Evolutionary conservation across 2,113 vertebrate species (phyloP).

Genomic region (Hipposideros armiger): DNA sequence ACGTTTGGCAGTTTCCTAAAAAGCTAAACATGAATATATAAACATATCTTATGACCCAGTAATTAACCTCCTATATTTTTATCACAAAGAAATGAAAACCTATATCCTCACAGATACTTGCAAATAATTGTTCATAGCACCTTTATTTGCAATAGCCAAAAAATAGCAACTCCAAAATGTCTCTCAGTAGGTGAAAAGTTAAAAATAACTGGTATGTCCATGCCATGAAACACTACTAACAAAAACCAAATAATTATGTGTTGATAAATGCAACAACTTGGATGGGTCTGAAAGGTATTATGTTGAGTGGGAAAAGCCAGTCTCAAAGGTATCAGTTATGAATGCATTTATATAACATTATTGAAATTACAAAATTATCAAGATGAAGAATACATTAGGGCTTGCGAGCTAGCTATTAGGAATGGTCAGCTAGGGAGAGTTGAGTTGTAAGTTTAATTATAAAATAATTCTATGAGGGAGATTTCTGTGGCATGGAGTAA

Average conservation of each 20-base stretch:
- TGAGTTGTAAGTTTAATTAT: not conserved
- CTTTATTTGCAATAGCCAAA: not conserved
- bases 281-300: not conserved
- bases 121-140: not conserved
- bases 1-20: not conserved
- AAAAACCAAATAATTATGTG: not conserved
- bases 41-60: not conserved
- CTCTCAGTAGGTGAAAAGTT: not conserved
- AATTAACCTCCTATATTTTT: not conserved
- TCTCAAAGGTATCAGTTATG: not conserved
- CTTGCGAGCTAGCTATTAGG: not conserved
- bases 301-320: not conserved
- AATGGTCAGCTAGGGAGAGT: not conserved
- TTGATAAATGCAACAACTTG: not conserved
- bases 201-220: not conserved
- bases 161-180: not conserved
- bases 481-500: not conserved
- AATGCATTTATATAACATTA: not conserved
- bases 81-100: not conserved
- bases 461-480: not conserved
- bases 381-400: not conserved
- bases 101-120: not conserved
- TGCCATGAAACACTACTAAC: not conserved
- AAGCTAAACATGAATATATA: not conserved
- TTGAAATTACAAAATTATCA: not conserved